These are phyloP conservation scores for Pseudoatta argentina DNA, from an alignment of 1,140 invertebrate species.

Conservation along the genomic window DNA sequence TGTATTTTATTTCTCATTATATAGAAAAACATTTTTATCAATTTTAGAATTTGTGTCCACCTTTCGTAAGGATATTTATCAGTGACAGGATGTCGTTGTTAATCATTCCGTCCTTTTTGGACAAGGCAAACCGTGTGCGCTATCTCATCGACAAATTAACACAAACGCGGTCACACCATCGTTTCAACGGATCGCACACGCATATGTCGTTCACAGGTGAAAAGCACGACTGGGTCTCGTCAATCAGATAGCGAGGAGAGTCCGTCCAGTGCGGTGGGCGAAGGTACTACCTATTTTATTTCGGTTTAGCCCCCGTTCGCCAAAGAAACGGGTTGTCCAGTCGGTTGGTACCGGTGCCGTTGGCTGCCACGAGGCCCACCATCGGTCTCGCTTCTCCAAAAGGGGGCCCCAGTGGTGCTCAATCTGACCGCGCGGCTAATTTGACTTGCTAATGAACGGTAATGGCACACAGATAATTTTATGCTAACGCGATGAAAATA, in stretches of 20 bases:
- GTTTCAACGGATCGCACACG: slow-evolving; percentile 57
- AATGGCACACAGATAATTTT: slow-evolving; percentile 78
- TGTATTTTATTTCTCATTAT: not conserved
- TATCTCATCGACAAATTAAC: slow-evolving; percentile 76
- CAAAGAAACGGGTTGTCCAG: slow-evolving; percentile 60
- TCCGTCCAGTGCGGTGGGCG: slow-evolving; percentile 51
- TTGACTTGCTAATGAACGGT: slow-evolving; percentile 81
- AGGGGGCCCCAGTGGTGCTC: slow-evolving; percentile 76
- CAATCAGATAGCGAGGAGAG: slow-evolving; percentile 75
- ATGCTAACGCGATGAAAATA: slow-evolving; percentile 82
- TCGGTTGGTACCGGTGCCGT: slow-evolving; percentile 41
- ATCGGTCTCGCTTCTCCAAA: slow-evolving; percentile 20
- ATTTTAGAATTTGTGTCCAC: not conserved
- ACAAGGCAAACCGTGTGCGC: not conserved
- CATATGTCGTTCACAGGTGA: slow-evolving; percentile 79
- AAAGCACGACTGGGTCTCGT: slow-evolving; percentile 51
- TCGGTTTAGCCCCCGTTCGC: slow-evolving; percentile 72
- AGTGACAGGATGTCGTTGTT: slow-evolving; percentile 35
- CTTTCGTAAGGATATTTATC: slow-evolving; percentile 24
- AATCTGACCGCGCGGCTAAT: slow-evolving; percentile 71
- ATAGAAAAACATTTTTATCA: not conserved
- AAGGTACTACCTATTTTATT: slow-evolving; percentile 67
- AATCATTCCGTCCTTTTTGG: slow-evolving; percentile 43
- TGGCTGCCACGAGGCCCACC: slow-evolving; percentile 25
- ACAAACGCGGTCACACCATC: slow-evolving; percentile 66